Evolutionary conservation across 53 echinoderm and acorn worm species (phyloP), one percentile per base, ranked within the genome.

Genomic region (Echinometra lucunter): DNA sequence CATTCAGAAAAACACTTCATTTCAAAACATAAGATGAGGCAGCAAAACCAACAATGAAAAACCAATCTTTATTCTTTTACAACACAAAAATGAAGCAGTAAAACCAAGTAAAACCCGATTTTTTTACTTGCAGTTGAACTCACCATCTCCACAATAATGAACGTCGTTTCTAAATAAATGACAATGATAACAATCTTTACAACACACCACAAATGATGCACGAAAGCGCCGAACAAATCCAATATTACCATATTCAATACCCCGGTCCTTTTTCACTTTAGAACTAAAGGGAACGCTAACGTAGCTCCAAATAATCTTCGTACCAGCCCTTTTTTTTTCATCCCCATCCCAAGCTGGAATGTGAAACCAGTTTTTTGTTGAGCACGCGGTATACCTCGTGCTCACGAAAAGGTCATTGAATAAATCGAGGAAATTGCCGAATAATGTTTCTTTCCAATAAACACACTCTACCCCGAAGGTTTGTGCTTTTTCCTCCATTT

Each of bases 391-490:
- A 88, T 17, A 88, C n/a, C 88, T 56, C 32, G 32, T 88, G 55
- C 57, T 88, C 35, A 25, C 23, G 53, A 30, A 88, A 88, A 88
- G 88, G 88, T 88, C 89, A 89, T 37, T 89, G 89, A 89, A 89
- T 89, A 89, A 89, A 89, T 89, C 89, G 89, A 60, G 58, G 89
- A 89, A 58, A 89, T 89, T 89, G 60, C 58, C 19, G 89, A 89
- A 89, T 89, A 89, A 60, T 89, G 89, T 89, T 60, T 88, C 88
- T 88, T 60, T 89, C 60, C 89, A 88, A 58, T 89, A 89, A 89
- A 58, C 89, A 89, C 57, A 35, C 47, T 60, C 58, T 60, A 16
- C 60, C 57, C 89, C 27, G 34, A 85, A 53, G 78, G 85, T 53
- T 53, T 9, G 49, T 45, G 53, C 11, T 45, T 85, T 85, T 47